Evolutionary conservation across 2,113 vertebrate genomes (phyloP), one percentile per base, ranked within the genome.

Genomic region (Ochotona curzoniae): DNA sequence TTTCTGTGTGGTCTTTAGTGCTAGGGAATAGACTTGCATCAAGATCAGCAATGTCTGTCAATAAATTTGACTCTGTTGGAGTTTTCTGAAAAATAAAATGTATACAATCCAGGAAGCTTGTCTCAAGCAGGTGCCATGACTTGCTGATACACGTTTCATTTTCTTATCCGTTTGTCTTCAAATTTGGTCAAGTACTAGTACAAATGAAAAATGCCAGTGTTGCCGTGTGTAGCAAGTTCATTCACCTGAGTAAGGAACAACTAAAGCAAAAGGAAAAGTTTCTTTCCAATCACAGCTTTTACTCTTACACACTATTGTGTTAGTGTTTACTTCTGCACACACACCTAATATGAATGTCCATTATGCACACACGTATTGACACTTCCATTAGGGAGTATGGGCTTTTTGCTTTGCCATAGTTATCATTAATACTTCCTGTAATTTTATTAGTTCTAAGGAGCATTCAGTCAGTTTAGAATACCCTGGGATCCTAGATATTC

Each of bases 61-160:
- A 90, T 28, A 83, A 51, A 78, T 25, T 92, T 7, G 12, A 82
- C 30, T 57, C 54, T 88, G 66, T 8, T 81, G 76, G n/a, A 63
- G 49, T 93, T 91, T 95, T 95, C 90, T 91, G 75, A 83, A 89
- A 95, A 78, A 38, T 87, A 49, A 97, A 82, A 67, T 89, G 51
- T 76, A 21, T 67, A 20, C 49, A 81, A 49, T 60, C 21, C 49
- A 87, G 73, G 81, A 57, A 87, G 14, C 84, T 83, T 93, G 87
- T 51, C 64, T 89, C 47, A 73, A 60, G 63, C 69, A 81, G n/a
- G 54, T 67, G 15, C 49, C 47, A 8, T 76, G 61, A 87, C 57
- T 80, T 57, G n/a, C 44, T 94, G 71, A 51, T 96, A 44, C 47
- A 23, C 2, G 26, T 75, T 93, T 96, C 82, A 30, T 89, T 92